phyloP scores from a whole-genome alignment of 64 coral and sea anemone species.

The Pocillopora verrucosa region DNA sequence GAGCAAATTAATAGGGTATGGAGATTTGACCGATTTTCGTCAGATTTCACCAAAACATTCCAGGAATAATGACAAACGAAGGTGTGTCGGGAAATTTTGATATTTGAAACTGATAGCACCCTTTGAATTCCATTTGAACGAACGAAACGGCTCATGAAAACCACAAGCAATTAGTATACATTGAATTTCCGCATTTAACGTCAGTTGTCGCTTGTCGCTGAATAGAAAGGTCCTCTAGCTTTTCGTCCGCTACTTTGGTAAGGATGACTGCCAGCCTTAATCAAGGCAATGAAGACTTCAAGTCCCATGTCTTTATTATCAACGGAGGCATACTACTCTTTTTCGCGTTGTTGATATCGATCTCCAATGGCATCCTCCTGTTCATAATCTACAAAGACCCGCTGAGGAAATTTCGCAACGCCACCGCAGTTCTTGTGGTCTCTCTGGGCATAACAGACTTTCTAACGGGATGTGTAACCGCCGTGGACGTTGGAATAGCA shows the following conservation, averaged over 20 bases:
- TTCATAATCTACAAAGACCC: constrained; percentile 42
- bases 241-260: no score
- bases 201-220: not conserved
- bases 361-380: constrained; percentile 37
- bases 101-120: no score
- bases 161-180: no score
- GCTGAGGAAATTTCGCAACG: constrained; percentile 44
- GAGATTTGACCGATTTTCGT: no score
- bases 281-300: not conserved
- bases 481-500: constrained; percentile 46
- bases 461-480: constrained; percentile 42
- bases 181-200: not conserved
- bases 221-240: not conserved
- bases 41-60: no score
- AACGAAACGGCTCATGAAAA: not conserved
- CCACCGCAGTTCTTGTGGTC: constrained; percentile 26
- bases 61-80: no score
- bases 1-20: no score
- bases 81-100: no score
- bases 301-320: constrained; percentile 13
- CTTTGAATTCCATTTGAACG: no score
- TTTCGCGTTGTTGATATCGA: constrained; percentile 29
- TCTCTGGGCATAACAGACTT: constrained; percentile 40
- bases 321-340: constrained; percentile 41
- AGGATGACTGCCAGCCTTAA: not conserved